Evolutionary conservation across 1,140 invertebrate species (phyloP).

Genomic region (Melipona quadrifasciata): DNA sequence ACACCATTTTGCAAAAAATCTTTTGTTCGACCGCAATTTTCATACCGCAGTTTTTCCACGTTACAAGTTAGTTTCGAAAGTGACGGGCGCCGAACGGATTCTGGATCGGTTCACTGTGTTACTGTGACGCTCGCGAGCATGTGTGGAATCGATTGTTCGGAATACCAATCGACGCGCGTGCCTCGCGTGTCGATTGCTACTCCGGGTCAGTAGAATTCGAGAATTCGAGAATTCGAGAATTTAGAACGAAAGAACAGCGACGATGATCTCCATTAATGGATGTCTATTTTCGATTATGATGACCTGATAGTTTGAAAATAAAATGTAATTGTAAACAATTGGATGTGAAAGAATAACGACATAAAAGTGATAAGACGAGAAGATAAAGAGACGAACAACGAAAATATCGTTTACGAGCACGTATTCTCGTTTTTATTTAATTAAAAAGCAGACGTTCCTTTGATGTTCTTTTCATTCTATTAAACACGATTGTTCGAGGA

Average conservation of each 20-base stretch:
- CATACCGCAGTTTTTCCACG: too few relatives aligned
- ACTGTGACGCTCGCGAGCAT: conserved; percentile 62
- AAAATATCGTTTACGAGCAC: too few relatives aligned
- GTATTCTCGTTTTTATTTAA: too few relatives aligned
- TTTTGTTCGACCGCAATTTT: too few relatives aligned
- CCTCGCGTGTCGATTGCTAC: neutral
- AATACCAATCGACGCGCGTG: conserved; percentile 33
- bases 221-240: conserved; percentile 11
- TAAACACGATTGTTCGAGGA: too few relatives aligned
- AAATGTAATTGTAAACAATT: neutral
- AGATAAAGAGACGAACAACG: too few relatives aligned
- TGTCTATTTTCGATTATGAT: neutral
- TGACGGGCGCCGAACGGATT: conserved; percentile 49
- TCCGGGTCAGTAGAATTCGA: neutral
- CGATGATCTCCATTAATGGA: neutral
- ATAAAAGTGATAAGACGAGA: neutral
- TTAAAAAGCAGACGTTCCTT: too few relatives aligned
- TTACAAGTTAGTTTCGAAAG: conserved; percentile 9
- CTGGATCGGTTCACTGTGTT: conserved; percentile 69
- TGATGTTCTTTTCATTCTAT: too few relatives aligned
- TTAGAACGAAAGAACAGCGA: neutral
- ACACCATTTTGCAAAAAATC: too few relatives aligned
- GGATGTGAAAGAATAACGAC: too few relatives aligned
- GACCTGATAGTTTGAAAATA: neutral
- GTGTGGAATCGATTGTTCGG: conserved; percentile 17